A percentile compares a stretch with the other conserved stretches of the same genome.
phyloP scores from a whole-genome alignment of 2,113 vertebrate genomes.

The Podocnemis expansa region DNA sequence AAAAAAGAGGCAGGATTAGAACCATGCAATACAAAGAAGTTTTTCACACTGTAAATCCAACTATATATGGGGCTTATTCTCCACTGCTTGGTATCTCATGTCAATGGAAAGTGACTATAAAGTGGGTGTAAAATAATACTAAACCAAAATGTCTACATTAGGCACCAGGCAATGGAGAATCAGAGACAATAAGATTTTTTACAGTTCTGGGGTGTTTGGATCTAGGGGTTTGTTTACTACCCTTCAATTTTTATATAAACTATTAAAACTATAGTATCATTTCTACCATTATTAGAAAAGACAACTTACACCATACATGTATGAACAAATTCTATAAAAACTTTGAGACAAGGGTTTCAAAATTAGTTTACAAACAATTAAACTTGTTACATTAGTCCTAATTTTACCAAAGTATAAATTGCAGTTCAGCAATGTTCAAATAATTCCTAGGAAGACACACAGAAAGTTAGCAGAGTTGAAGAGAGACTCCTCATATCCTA shows the following conservation, averaged over 20 bases:
- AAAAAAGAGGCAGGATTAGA: neutral
- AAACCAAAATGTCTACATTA: neutral
- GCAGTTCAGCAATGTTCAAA: neutral
- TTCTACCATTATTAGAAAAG: accelerated
- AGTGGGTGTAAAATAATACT: neutral
- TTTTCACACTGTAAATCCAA: neutral
- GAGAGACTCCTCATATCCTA: neutral
- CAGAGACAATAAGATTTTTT: neutral
- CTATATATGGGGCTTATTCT: neutral
- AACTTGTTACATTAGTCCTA: neutral
- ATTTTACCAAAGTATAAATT: constrained; percentile 8
- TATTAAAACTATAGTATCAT: neutral
- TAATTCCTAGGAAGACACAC: neutral
- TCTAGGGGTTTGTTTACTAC: neutral
- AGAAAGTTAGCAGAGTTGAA: neutral
- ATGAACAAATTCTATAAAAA: neutral
- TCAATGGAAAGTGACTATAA: neutral
- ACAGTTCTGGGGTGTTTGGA: neutral
- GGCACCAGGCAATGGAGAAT: neutral
- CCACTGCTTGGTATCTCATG: neutral
- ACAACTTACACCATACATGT: neutral
- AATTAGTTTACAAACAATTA: neutral
- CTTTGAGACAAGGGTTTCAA: neutral
- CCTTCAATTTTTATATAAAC: neutral
- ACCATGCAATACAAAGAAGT: neutral